Base-by-base conservation (phyloP, 2,797 vertebrate species). In the Schizothorax lantsangensis region DNA sequence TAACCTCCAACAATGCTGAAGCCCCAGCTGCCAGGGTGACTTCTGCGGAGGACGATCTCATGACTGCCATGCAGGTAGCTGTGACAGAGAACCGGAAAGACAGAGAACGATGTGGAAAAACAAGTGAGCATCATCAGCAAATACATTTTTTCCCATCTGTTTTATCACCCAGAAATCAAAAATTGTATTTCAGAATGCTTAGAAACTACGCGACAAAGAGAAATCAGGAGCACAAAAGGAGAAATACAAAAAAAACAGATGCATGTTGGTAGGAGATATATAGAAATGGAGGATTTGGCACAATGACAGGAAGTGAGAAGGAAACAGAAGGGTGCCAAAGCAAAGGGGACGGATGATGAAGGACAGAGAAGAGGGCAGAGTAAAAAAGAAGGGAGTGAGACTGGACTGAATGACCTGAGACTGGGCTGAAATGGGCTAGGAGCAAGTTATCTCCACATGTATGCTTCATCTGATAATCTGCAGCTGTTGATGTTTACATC, bases 1-100 rank as follows among this genome's bases (percentile, higher is more conserved):
- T 98, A 99, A 79, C 98, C 98, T 0, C 98, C 98, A 0, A 99
- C 98, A 0, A 99, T 99, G 92, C 98, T 99, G 92, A 99, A 99
- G 84, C 98, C 98, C 98, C 98, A 99, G 92, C 98, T 99, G 85
- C 98, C 98, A 5, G 98, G 94, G 91, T 96, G 96, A 93, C 95
- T 99, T 87, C 98, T 95, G 79, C 97, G 96, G 91, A 99, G 94
- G 10, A 99, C 96, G 1, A 99, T 98, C 57, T 99, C 98, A 86
- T 97, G 98, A 92, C 96, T 98, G 88, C 97, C 98, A 87, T 98
- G 97, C 72, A 99, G 96, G 93, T 96, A 97, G 92, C 98, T 99
- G 89, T 77, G 81, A 85, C 49, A 74, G 40, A 79, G 73, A 21
- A 8, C 47, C 38, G 71, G 59, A 77, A 17, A 80, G 68, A 79